Evolutionary conservation across 2,888 invertebrate genomes (phyloP).

Genomic region (Leucozona laternaria): DNA sequence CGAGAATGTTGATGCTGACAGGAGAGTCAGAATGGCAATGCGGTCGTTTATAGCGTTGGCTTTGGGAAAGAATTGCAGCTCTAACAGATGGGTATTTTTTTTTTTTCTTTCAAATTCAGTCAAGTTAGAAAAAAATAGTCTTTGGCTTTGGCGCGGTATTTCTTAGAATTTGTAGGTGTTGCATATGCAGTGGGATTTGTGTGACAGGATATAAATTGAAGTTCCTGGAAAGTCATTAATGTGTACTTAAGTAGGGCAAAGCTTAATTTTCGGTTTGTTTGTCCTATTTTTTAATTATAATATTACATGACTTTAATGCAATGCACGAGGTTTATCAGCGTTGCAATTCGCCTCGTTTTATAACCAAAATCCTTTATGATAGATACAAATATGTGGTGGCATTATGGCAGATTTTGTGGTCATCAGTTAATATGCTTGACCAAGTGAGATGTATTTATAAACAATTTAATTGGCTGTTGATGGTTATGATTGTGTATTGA

Average conservation of each 20-base stretch:
- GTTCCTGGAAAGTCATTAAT: background rate
- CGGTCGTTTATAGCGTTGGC: conserved; percentile 30
- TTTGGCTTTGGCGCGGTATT: conserved; percentile 22
- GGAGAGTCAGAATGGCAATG: conserved; percentile 12
- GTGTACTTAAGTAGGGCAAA: background rate
- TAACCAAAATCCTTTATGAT: background rate
- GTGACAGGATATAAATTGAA: background rate
- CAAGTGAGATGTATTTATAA: background rate
- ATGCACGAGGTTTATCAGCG: background rate
- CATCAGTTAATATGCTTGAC: background rate
- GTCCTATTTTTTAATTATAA: background rate
- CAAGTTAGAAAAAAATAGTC: background rate
- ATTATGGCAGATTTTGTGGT: conserved; percentile 3
- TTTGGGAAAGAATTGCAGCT: conserved; percentile 4
- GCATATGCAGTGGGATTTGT: background rate
- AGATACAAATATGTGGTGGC: background rate
- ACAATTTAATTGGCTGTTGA: background rate
- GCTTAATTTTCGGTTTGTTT: background rate
- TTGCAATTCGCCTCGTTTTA: background rate
- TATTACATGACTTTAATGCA: background rate
- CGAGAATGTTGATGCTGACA: conserved; percentile 50
- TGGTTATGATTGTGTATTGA: background rate
- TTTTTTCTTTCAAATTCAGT: background rate
- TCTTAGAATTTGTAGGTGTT: background rate
- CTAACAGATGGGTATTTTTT: conserved; percentile 34